Conservation (phyloP, 2,797 vertebrate genomes). For the Coregonus ussuriensis region DNA sequence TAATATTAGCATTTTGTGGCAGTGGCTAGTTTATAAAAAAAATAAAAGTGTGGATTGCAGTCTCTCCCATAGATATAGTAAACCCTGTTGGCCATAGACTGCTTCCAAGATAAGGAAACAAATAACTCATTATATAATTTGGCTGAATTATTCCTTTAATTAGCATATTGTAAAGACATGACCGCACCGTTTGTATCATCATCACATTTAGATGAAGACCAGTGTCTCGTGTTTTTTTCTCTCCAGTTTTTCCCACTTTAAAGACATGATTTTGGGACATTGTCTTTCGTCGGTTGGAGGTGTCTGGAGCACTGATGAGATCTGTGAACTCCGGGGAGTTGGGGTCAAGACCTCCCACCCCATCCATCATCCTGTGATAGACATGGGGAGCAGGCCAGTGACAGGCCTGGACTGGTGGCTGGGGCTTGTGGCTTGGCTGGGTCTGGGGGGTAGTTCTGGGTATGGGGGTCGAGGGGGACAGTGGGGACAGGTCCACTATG, state of each 20-base stretch:
- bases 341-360: slow-evolving; percentile 80
- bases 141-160: background rate
- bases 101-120: too few relatives aligned
- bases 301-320: slow-evolving; percentile 71
- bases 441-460: too few relatives aligned
- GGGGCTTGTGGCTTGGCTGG: slow-evolving; percentile 17
- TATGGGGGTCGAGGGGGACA: too few relatives aligned
- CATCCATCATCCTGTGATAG: slow-evolving; percentile 83
- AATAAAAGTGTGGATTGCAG: background rate
- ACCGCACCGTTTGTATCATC: background rate
- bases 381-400: slow-evolving; percentile 79
- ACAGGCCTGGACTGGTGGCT: slow-evolving; percentile 62
- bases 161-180: background rate
- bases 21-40: too few relatives aligned
- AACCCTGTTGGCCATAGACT: too few relatives aligned
- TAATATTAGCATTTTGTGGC: too few relatives aligned
- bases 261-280: slow-evolving; percentile 59
- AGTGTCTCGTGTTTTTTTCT: background rate
- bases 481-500: too few relatives aligned
- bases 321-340: slow-evolving; percentile 73
- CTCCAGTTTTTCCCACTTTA: slow-evolving; percentile 22
- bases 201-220: background rate
- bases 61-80: background rate
- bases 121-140: background rate
- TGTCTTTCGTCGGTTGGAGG: slow-evolving; percentile 44